These are phyloP conservation scores for Phylloscopus trochilus DNA, from an alignment of 2,113 vertebrate species.

Conservation along the genomic window DNA sequence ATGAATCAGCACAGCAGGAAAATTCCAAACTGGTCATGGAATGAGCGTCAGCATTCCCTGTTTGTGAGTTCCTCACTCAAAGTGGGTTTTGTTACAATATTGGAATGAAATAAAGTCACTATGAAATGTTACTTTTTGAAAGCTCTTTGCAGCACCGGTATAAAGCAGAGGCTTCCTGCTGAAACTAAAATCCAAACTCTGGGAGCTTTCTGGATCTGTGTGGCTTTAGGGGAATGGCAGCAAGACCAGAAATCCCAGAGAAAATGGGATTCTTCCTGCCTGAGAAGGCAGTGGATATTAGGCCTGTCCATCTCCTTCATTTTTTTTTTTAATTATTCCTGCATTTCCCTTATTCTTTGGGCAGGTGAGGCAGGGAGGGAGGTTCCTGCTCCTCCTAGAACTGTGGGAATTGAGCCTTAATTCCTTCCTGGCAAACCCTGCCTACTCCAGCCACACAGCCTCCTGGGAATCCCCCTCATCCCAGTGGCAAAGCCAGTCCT, in stretches of 20 bases:
- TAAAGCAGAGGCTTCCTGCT: not conserved
- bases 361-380: not conserved
- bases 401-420: not conserved
- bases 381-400: not conserved
- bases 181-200: not conserved
- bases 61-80: not conserved
- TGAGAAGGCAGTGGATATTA: not conserved
- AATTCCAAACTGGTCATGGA: not conserved
- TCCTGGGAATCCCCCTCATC: not conserved
- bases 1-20: conserved; percentile 8
- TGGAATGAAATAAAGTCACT: not conserved
- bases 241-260: not conserved
- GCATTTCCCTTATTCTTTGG: not conserved
- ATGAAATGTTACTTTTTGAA: not conserved
- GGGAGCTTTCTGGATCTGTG: not conserved
- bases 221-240: not conserved
- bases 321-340: not conserved
- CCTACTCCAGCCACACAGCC: not conserved
- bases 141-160: not conserved
- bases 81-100: not conserved
- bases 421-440: not conserved
- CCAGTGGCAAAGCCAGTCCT: not conserved
- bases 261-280: not conserved
- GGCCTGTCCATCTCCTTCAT: not conserved
- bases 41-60: not conserved